Conservation (phyloP, 1,140 invertebrate genomes). For the Panagrolaimus sp. region DNA sequence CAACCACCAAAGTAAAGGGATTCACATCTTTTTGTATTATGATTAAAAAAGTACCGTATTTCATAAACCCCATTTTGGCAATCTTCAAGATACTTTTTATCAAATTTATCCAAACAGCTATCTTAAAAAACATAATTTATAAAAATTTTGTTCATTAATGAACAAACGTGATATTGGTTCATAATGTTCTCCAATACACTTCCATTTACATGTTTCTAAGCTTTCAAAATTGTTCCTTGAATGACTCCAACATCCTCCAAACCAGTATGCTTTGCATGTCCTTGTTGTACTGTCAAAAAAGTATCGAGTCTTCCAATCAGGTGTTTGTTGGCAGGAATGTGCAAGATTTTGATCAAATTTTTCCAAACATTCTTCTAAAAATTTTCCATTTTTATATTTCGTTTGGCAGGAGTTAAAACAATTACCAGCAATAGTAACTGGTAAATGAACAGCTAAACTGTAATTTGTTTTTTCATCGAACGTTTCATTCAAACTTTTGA, state of each 20-base stretch:
- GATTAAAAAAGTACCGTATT: constrained; percentile 51
- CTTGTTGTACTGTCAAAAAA: constrained; percentile 42
- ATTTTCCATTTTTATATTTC: constrained; percentile 1
- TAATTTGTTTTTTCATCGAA: constrained; percentile 19
- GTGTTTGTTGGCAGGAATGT: constrained; percentile 35
- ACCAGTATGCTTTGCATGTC: constrained; percentile 48
- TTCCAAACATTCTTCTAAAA: constrained; percentile 48
- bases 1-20: constrained; percentile 42
- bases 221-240: constrained; percentile 42
- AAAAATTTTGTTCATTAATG: neutral
- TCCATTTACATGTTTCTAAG: constrained; percentile 46
- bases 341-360: constrained; percentile 40
- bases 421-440: neutral
- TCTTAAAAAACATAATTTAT: constrained; percentile 30
- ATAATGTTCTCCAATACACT: constrained; percentile 36
- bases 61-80: constrained; percentile 41
- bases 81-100: constrained; percentile 43
- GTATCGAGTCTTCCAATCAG: constrained; percentile 47
- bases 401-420: constrained; percentile 1
- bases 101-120: constrained; percentile 49
- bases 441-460: constrained; percentile 22
- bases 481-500: constrained; percentile 20
- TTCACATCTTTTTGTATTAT: constrained; percentile 35
- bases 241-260: constrained; percentile 36
- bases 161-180: constrained; percentile 27